phyloP scores from a whole-genome alignment of 2,888 invertebrate genomes.

The Nineta flava region DNA sequence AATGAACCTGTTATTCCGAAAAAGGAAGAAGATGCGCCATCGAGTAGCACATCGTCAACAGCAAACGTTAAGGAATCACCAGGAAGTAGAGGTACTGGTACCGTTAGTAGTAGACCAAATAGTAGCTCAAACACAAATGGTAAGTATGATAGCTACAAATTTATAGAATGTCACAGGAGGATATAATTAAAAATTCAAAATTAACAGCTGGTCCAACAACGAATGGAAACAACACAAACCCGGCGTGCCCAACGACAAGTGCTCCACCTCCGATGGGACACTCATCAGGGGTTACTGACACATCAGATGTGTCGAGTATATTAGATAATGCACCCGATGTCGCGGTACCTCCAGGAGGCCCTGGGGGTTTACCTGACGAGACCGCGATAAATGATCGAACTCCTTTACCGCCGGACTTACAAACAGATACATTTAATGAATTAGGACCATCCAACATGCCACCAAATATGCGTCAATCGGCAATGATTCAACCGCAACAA shows the following conservation, averaged over 20 bases:
- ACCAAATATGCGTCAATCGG: slow-evolving; percentile 16
- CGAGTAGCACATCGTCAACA: not conserved
- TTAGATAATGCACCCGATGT: not conserved
- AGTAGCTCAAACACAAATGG: not conserved
- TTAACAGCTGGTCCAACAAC: not conserved
- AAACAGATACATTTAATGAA: slow-evolving; percentile 24
- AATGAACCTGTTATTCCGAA: slow-evolving; percentile 1
- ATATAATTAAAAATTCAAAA: not conserved
- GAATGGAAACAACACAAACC: not conserved
- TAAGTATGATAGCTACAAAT: not conserved
- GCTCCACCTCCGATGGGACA: not conserved
- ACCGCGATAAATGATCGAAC: not conserved
- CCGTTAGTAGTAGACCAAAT: not conserved
- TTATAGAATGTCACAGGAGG: not conserved
- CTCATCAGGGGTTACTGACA: not conserved
- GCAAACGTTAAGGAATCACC: not conserved
- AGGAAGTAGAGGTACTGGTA: not conserved
- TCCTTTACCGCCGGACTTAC: slow-evolving; percentile 18
- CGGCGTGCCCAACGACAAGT: not conserved
- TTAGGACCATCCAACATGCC: slow-evolving; percentile 8
- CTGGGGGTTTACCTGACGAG: not conserved
- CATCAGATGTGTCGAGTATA: not conserved
- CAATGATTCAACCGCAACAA: slow-evolving; percentile 14
- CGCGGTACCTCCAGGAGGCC: not conserved
- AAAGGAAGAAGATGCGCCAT: slow-evolving; percentile 1